Percentiles rank a stretch among this genome's conserved stretches.
Evolutionary conservation across 1,140 invertebrate species (phyloP).

Genomic region (Dolichoris vasculosae): DNA sequence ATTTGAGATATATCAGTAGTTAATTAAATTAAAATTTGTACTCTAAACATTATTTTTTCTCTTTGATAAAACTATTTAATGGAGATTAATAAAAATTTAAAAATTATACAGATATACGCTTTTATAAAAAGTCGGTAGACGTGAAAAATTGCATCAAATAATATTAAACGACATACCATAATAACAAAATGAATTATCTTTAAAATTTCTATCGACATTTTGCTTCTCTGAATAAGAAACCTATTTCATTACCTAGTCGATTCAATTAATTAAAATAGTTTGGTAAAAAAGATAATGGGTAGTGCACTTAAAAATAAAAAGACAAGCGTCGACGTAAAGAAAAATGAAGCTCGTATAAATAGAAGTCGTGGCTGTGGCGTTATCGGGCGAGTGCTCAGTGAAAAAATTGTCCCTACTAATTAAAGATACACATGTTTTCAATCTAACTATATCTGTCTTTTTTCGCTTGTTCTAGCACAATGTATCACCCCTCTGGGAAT

Average conservation of each 20-base stretch:
- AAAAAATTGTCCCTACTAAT: constrained; percentile 35
- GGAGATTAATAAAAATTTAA: background rate
- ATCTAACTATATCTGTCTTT: constrained; percentile 21
- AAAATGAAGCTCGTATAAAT: constrained; percentile 32
- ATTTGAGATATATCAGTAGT: background rate
- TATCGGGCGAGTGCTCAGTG: background rate
- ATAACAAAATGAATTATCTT: background rate
- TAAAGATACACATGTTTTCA: constrained; percentile 46
- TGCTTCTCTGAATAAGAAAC: background rate
- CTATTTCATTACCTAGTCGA: constrained; percentile 22
- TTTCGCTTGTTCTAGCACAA: constrained; percentile 76
- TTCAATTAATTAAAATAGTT: constrained; percentile 12
- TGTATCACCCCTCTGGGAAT: constrained; percentile 82
- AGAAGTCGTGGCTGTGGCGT: background rate
- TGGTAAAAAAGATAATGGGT: constrained; percentile 10
- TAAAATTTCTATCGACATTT: background rate
- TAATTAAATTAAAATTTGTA: background rate
- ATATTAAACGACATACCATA: background rate
- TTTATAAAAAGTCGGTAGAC: background rate
- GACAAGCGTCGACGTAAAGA: background rate
- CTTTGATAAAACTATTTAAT: background rate
- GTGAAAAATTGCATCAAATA: background rate
- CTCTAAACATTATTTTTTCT: background rate
- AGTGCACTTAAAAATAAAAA: background rate
- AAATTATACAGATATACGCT: background rate